Evolutionary conservation across 1,140 invertebrate species (phyloP).

Genomic region (Schlechtendalia chinensis): DNA sequence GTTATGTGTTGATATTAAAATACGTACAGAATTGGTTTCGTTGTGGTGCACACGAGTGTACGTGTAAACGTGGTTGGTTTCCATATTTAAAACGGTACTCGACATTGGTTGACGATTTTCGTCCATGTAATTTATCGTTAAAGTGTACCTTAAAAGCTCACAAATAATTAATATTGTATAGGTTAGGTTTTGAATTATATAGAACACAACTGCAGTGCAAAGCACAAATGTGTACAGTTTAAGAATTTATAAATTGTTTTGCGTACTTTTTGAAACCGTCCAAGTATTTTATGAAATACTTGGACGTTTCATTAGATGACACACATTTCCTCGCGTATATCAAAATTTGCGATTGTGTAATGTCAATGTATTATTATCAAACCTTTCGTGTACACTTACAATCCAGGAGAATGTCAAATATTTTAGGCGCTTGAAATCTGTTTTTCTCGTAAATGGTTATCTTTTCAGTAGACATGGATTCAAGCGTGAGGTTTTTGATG

Average conservation of each 20-base stretch:
- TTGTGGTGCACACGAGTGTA: not conserved
- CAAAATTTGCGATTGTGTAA: no score
- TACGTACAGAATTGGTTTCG: not conserved
- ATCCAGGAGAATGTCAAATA: not conserved
- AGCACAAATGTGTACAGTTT: no score
- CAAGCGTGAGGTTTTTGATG: conserved; percentile 1
- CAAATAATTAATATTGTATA: no score
- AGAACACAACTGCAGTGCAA: no score
- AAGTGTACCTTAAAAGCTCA: conserved; percentile 5
- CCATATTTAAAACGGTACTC: not conserved
- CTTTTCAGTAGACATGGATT: not conserved
- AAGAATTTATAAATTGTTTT: no score
- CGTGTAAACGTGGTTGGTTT: not conserved
- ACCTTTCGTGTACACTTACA: not conserved
- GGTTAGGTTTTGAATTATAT: no score
- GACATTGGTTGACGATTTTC: not conserved
- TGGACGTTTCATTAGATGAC: no score
- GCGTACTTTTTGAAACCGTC: no score
- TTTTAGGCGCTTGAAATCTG: not conserved
- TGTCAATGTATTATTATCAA: no score
- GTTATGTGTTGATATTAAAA: not conserved
- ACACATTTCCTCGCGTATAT: no score
- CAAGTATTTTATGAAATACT: no score
- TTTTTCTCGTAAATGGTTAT: not conserved
- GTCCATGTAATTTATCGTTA: conserved; percentile 15